phyloP scores from a whole-genome alignment of 2,888 invertebrate genomes.

The Heteropelma amictum region DNA sequence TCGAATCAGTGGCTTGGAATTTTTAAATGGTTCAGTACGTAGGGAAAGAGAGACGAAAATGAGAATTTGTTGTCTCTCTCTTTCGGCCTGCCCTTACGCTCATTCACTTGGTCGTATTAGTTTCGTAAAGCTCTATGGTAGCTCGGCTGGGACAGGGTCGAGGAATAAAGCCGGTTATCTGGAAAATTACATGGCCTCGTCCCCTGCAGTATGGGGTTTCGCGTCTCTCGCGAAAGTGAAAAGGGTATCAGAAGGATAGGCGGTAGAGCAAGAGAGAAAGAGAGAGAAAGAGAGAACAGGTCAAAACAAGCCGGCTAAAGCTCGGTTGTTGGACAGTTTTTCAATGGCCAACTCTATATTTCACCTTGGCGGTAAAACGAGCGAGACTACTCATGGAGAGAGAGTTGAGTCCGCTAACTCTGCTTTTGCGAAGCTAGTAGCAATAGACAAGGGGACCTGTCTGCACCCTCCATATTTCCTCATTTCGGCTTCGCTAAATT shows the following conservation, averaged over 20 bases:
- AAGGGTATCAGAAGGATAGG: neutral
- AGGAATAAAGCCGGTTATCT: constrained; percentile 60
- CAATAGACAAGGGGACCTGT: constrained; percentile 10
- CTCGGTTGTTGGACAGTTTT: constrained; percentile 17
- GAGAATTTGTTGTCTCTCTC: constrained; percentile 32
- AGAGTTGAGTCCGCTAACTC: constrained; percentile 11
- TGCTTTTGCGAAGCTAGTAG: constrained; percentile 12
- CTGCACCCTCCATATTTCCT: constrained; percentile 17
- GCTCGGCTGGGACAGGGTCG: constrained; percentile 33
- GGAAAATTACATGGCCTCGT: constrained; percentile 57
- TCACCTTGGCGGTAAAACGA: constrained; percentile 8
- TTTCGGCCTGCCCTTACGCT: constrained; percentile 1
- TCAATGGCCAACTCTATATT: constrained; percentile 35
- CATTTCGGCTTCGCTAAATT: constrained; percentile 32
- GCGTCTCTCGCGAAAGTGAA: constrained; percentile 17
- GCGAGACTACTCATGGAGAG: constrained; percentile 6
- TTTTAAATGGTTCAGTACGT: constrained; percentile 13
- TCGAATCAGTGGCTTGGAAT: constrained; percentile 10
- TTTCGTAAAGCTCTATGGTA: constrained; percentile 39
- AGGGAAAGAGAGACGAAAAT: constrained; percentile 21
- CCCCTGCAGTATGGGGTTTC: constrained; percentile 21
- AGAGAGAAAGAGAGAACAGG: constrained; percentile 3
- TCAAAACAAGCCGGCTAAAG: constrained; percentile 31
- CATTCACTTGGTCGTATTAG: constrained; percentile 49
- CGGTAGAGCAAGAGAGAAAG: neutral